Percentiles rank a stretch among this genome's conserved stretches.
These are phyloP conservation scores for Rhynchophorus ferrugineus DNA, from an alignment of 1,140 invertebrate species.

Conservation along the genomic window DNA sequence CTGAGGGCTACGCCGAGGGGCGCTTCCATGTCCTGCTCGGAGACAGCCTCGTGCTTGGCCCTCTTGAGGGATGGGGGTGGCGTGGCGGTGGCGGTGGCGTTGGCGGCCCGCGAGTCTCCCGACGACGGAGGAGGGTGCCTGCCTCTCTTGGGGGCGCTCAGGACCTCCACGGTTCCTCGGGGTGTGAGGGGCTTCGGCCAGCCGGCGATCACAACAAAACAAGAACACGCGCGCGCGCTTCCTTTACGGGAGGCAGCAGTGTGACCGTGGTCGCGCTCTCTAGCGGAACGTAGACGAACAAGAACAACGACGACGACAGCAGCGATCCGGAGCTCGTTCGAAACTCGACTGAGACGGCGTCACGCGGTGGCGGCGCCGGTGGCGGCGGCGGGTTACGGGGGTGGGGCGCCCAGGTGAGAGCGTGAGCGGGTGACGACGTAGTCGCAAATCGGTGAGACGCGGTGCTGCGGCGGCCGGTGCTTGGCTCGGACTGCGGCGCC, in stretches of 20 bases:
- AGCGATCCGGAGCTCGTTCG: too few species aligned
- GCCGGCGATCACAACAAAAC: slow-evolving; percentile 9
- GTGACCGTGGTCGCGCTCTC: slow-evolving; percentile 9
- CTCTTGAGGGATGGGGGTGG: slow-evolving; percentile 46
- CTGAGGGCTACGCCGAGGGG: slow-evolving; percentile 56
- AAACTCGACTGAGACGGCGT: slow-evolving; percentile 27
- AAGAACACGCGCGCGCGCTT: slow-evolving; percentile 1
- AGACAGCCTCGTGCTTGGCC: slow-evolving; percentile 45
- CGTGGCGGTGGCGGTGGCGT: slow-evolving; percentile 35
- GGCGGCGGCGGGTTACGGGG: slow-evolving; percentile 29
- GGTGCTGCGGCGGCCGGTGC: slow-evolving; percentile 33
- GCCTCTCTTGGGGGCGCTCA: slow-evolving; percentile 39
- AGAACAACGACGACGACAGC: slow-evolving; percentile 1
- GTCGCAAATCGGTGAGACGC: slow-evolving; percentile 31
- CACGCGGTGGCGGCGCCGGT: slow-evolving; percentile 27
- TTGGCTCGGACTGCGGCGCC: slow-evolving; percentile 38
- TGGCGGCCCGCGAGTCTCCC: slow-evolving; percentile 38
- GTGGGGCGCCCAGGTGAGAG: slow-evolving; percentile 41
- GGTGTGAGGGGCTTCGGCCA: slow-evolving; percentile 4
- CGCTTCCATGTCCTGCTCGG: slow-evolving; percentile 41
- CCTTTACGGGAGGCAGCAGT: too few species aligned
- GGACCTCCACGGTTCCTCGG: slow-evolving; percentile 38
- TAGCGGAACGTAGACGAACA: slow-evolving; percentile 4
- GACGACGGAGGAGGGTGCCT: slow-evolving; percentile 37
- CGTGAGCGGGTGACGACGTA: slow-evolving; percentile 32